Base-by-base conservation (phyloP, 2,888 invertebrate species). In the Thera britannica region DNA sequence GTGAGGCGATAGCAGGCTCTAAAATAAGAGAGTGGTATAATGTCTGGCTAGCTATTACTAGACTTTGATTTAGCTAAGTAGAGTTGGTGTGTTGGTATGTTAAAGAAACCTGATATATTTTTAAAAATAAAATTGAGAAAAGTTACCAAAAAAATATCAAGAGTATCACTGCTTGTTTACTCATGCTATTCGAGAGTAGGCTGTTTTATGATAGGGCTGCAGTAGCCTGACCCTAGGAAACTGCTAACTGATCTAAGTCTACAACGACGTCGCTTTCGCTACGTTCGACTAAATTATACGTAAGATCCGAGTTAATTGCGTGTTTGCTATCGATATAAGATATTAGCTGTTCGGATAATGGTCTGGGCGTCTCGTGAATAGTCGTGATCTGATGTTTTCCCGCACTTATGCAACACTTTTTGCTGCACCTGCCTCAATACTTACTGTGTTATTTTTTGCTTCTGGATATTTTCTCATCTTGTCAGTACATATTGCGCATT, bases 371-470 rank as follows among this genome's bases (percentile, higher is more conserved):
- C 82, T 80, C 75, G 83, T 67, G 67, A 57, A 59, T 60, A 56
- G 64, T 89, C 88, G 89, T 90, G 89, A 88, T 86, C 81, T 74
- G 77, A 82, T 80, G 83, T 84, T 86, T 84, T 83, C 83, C 80
- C 80, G 83, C 61, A 79, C 82, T 89, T 88, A 83, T 87, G 88
- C 84, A 88, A 90, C 74, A 75, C 74, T 78, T 79, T 61, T 82
- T 85, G 85, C 85, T 80, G 75, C 84, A 82, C 85, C 84, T 82
- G 81, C 76, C 72, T 65, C 52, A 3, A 23, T 54, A 61, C 51
- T 60, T 12, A 46, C 38, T 52, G 34, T 62, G 6, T 55, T 7
- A 46, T 46, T 8, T 55, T 36, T 62, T 46, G 35, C 46, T 60
- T 51, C 61, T 54, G 46, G 61, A 9, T 8, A 34, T 52, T 52